These are phyloP conservation scores for Ecdyonurus torrentis DNA, from an alignment of 2,888 invertebrate genomes.

Conservation along the genomic window DNA sequence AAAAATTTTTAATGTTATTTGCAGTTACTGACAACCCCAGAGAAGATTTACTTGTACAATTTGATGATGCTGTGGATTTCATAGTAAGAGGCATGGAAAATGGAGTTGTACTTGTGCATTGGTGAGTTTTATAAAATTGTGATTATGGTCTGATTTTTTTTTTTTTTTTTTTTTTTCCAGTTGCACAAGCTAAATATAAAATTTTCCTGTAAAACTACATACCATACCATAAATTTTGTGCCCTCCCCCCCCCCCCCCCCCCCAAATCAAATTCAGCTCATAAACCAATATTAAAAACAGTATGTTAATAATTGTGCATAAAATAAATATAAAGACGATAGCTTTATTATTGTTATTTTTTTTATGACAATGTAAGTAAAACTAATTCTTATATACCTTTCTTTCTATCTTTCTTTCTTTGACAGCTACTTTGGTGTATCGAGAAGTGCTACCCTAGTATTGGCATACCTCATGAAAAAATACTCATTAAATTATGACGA, in stretches of 20 bases:
- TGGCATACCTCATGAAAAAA: conserved; percentile 78
- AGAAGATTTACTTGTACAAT: conserved; percentile 64
- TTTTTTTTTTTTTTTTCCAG: conserved; percentile 13
- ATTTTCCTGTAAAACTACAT: too few species aligned
- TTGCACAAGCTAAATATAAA: too few species aligned
- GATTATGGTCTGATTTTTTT: background rate
- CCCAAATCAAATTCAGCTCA: too few species aligned
- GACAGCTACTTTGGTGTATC: conserved; percentile 82
- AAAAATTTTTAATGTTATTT: conserved; percentile 16
- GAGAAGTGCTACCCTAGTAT: conserved; percentile 71
- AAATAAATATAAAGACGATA: too few species aligned
- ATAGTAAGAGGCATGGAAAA: conserved; percentile 49
- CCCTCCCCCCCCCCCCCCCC: too few species aligned
- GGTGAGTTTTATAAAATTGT: conserved; percentile 32
- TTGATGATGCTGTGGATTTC: conserved; percentile 60
- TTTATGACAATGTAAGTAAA: too few species aligned
- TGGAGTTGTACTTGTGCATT: conserved; percentile 70
- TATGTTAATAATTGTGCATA: too few species aligned
- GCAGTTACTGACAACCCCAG: conserved; percentile 69
- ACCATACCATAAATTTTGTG: too few species aligned
- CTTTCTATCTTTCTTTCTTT: too few species aligned
- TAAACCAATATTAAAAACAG: too few species aligned
- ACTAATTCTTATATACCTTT: too few species aligned
- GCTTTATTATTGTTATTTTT: too few species aligned
- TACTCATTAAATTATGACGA: conserved; percentile 52